Evolutionary conservation across 1,140 invertebrate species (phyloP).

Genomic region (Drosophila asahinai): DNA sequence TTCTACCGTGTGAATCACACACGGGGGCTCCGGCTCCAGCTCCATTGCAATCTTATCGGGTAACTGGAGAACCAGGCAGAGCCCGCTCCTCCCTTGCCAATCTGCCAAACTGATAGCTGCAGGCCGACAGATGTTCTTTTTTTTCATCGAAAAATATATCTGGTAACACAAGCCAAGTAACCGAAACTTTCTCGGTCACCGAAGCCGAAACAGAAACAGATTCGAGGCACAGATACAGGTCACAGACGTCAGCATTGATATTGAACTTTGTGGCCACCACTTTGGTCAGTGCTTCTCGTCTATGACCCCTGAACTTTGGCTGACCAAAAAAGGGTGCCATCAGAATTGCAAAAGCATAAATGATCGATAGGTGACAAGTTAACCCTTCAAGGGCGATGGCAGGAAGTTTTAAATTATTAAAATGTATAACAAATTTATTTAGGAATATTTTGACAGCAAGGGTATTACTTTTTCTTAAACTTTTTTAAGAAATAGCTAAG

Average conservation of each 20-base stretch:
- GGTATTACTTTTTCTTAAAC: no score
- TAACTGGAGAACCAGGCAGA: background rate
- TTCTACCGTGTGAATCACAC: constrained; percentile 20
- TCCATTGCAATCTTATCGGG: constrained; percentile 39
- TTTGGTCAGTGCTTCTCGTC: constrained; percentile 25
- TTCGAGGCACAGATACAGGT: constrained; percentile 23
- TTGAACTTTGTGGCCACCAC: constrained; percentile 29
- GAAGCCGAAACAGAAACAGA: constrained; percentile 6
- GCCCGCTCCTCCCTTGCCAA: background rate
- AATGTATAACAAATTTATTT: no score
- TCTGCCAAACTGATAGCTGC: constrained; percentile 36
- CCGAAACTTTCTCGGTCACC: constrained; percentile 32
- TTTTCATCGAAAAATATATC: constrained; percentile 16
- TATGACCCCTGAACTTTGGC: constrained; percentile 46
- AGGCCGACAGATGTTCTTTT: constrained; percentile 28
- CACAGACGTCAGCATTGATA: constrained; percentile 26
- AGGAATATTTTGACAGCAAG: no score
- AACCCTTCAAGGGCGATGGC: background rate
- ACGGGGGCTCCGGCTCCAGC: background rate
- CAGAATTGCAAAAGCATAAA: constrained; percentile 6
- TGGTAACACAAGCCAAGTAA: constrained; percentile 22
- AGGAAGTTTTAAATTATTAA: background rate
- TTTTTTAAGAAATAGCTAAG: no score
- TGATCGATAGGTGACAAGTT: constrained; percentile 18
- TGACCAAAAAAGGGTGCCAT: constrained; percentile 2